phyloP scores from a whole-genome alignment of 2,888 invertebrate species.

The Dryomyza anilis region DNA sequence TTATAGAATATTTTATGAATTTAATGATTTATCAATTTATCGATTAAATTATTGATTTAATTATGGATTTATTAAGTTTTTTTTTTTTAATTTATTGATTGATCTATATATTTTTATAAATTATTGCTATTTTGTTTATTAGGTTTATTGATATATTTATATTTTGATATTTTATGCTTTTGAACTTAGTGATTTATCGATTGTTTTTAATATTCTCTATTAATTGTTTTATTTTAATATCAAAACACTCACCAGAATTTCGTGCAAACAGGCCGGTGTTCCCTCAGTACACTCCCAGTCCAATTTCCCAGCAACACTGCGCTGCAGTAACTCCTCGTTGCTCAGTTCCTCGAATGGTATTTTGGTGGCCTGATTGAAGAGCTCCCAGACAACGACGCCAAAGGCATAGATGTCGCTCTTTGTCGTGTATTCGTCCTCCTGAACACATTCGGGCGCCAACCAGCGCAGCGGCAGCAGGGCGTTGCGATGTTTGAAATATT shows the following conservation, averaged over 20 bases:
- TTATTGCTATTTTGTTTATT: neutral
- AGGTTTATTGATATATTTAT: no score
- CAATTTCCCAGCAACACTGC: conserved; percentile 63
- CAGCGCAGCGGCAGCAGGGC: conserved; percentile 87
- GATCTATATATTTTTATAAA: neutral
- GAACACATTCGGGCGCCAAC: conserved; percentile 86
- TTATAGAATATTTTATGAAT: no score
- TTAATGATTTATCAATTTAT: no score
- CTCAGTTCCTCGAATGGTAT: conserved; percentile 68
- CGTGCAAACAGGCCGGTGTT: conserved; percentile 68
- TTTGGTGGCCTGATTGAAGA: conserved; percentile 79
- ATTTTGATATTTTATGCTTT: neutral
- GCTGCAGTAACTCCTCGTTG: conserved; percentile 58
- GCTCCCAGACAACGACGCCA: conserved; percentile 88
- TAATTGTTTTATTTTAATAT: no score
- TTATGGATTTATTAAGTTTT: no score
- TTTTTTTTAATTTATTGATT: no score
- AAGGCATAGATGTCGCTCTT: conserved; percentile 94
- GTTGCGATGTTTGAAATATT: conserved; percentile 86
- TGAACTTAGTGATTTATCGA: no score
- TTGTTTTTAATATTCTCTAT: no score
- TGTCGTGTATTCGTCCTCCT: conserved; percentile 88
- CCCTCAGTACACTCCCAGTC: conserved; percentile 72
- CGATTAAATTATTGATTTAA: no score
- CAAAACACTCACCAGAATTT: conserved; percentile 63